phyloP scores from a whole-genome alignment of 2,888 invertebrate genomes.

The Tinea pellionella region DNA sequence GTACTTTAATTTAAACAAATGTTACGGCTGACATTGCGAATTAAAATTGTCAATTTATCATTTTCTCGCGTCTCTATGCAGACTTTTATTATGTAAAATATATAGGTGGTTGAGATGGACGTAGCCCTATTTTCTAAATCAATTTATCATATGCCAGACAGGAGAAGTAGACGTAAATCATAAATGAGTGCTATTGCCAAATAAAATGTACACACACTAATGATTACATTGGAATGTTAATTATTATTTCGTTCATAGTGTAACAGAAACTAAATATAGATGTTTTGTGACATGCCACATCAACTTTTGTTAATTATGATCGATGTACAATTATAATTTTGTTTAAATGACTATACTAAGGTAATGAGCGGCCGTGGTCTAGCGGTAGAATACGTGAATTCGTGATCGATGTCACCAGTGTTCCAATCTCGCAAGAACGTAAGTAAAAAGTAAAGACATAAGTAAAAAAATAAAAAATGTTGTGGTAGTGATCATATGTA shows the following conservation, averaged over 20 bases:
- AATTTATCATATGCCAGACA: slow-evolving; percentile 47
- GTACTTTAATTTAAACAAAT: no score
- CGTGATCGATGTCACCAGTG: no score
- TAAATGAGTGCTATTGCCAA: slow-evolving; percentile 52
- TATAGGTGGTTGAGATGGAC: background rate
- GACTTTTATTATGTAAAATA: background rate
- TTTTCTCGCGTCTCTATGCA: no score
- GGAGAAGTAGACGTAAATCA: slow-evolving; percentile 33
- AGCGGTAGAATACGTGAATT: no score
- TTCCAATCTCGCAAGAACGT: no score
- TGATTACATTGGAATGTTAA: slow-evolving; percentile 46
- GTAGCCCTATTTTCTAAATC: slow-evolving; percentile 29
- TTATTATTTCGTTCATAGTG: slow-evolving; percentile 23
- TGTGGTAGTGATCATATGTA: no score
- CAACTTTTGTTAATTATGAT: background rate
- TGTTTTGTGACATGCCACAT: background rate
- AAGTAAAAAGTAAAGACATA: no score
- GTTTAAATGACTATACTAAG: no score
- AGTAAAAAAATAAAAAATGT: no score
- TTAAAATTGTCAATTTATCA: no score
- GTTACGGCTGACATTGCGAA: no score
- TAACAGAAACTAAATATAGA: background rate
- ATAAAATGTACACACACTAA: slow-evolving; percentile 44
- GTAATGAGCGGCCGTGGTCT: no score
- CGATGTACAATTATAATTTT: background rate